Base-by-base conservation (phyloP, 1,140 invertebrate genomes). In the Fopius arisanus region DNA sequence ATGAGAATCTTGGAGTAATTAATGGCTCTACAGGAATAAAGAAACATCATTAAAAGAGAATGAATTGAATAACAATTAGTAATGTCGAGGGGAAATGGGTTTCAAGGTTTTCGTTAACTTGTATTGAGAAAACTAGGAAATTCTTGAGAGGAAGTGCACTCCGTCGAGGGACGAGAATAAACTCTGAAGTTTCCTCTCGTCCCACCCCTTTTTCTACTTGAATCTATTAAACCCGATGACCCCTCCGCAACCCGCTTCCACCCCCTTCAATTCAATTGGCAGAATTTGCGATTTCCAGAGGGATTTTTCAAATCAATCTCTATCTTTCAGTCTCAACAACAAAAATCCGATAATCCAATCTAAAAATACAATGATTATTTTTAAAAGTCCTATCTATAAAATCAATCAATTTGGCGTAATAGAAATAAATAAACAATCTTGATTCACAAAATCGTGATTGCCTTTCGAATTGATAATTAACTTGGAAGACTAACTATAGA, bases 201-300 rank as follows among this genome's bases (percentile, higher is more conserved):
- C 51, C 33, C 28, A 41, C 0, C 43, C 5, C 43, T n/a, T 19
- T 48, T n/a, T 37, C 10, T 48, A 48, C 43, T 19, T 63, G 76
- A 83, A 83, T 84, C 82, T 83, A 83, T 85, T 83, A 82, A 82
- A 83, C 74, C 83, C 59, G 54, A 75, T 62, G 72, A 75, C 40
- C 71, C 9, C 7, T n/a, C 16, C 40, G 2, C 40, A 10, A 12
- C 40, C 40, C 40, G 4, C 79, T 81, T 81, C 78, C 77, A 81
- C 79, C 77, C 77, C 78, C 71, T 69, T 66, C 65, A 59, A 66
- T 7, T 31, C 29, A 31, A 31, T 31, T 31, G 29, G 29, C 29
- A 4, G 29, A 31, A 31, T n/a, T n/a, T n/a, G n/a, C n/a, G n/a
- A n/a, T n/a, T n/a, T n/a, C n/a, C n/a, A n/a, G n/a, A n/a, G n/a